Conservation (phyloP, 2,797 vertebrate genomes). For the Acomys russatus region DNA sequence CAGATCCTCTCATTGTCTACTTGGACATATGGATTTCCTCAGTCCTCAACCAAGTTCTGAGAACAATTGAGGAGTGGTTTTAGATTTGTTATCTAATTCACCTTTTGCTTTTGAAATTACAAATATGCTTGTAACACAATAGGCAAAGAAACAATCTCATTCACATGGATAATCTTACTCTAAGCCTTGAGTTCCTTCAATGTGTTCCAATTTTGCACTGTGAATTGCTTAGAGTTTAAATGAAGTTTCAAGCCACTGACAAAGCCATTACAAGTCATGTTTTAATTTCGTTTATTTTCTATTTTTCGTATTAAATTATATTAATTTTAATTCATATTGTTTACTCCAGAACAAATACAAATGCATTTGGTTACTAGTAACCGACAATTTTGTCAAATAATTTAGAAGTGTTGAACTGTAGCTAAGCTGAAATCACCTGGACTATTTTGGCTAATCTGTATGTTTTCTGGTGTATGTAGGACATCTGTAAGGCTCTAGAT, state of each 20-base stretch:
- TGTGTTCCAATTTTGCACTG: background rate
- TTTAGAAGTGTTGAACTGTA: slow-evolving; percentile 19
- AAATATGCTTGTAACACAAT: background rate
- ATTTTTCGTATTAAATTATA: background rate
- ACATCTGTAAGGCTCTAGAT: slow-evolving; percentile 54
- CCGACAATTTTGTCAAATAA: slow-evolving; percentile 46
- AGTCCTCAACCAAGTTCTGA: background rate
- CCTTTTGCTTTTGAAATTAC: background rate
- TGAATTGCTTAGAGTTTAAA: background rate
- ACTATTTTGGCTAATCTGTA: slow-evolving; percentile 54
- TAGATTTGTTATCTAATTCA: background rate
- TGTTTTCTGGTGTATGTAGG: slow-evolving; percentile 45
- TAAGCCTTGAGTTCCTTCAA: background rate
- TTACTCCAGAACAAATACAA: background rate
- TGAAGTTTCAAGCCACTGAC: background rate
- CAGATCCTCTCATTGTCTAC: background rate
- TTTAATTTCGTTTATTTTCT: slow-evolving; percentile 13
- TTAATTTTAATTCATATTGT: slow-evolving; percentile 32
- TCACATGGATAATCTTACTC: background rate
- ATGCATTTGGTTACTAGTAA: slow-evolving; percentile 48
- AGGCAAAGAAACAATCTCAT: background rate
- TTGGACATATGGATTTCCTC: background rate
- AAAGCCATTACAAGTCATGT: background rate
- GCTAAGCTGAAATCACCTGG: slow-evolving; percentile 38
- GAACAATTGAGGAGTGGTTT: background rate